Conservation (phyloP, 2,797 vertebrate genomes). For the Platalea minor region DNA sequence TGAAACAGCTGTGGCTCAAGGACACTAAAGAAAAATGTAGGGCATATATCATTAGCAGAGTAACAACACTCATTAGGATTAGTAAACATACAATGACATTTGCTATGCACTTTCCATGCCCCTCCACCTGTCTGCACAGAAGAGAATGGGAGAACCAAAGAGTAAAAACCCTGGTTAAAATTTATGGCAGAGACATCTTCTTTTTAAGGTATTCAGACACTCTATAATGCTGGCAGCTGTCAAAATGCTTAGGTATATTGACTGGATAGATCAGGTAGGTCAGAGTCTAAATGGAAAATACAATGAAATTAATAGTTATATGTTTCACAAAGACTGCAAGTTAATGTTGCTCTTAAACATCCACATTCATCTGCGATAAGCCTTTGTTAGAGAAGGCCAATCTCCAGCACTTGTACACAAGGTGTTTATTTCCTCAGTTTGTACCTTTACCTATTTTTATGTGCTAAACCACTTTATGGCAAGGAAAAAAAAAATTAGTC, state of each 20-base stretch:
- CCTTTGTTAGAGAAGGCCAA: background rate
- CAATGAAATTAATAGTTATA: background rate
- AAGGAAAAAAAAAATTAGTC: background rate
- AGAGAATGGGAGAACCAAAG: background rate
- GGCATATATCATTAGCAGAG: background rate
- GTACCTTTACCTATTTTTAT: background rate
- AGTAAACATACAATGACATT: background rate
- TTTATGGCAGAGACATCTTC: background rate
- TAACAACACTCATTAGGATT: background rate
- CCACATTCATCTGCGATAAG: background rate
- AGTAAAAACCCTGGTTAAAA: background rate
- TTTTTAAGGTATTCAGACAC: background rate
- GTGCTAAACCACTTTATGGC: background rate
- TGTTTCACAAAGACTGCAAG: background rate
- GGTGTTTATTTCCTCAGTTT: background rate
- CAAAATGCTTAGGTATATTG: background rate
- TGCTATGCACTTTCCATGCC: background rate
- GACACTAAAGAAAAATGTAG: background rate
- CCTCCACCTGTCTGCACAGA: background rate
- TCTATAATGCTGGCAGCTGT: background rate
- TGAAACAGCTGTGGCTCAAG: background rate
- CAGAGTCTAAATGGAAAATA: background rate
- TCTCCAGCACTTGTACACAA: background rate
- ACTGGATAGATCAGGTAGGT: background rate
- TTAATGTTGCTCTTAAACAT: background rate